Base-by-base conservation (phyloP, 2,113 vertebrate genomes). In the Zosterops pallidus region DNA sequence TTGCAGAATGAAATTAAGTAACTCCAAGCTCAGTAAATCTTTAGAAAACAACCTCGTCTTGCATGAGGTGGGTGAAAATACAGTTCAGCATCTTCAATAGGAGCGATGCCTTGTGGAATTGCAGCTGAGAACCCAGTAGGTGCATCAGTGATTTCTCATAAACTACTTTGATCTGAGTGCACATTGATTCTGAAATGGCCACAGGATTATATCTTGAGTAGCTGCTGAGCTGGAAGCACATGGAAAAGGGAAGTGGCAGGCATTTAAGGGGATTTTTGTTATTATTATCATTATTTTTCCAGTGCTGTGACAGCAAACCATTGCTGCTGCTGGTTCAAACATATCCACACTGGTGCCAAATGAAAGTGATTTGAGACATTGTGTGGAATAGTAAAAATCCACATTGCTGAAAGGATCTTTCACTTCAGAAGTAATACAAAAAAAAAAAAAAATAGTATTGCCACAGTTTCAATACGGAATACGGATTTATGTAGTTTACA, bases 111-210 rank as follows among this genome's bases (percentile, higher is more conserved):
- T 83, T 26, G 62, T 92, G 91, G 89, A 91, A 85, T 35, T 94
- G 68, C 60, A 49, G 3, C 84, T 91, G 75, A 56, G 89, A 89
- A 44, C 63, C 78, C 56, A n/a, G 84, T 17, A 44, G 87, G 55
- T 87, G 55, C 70, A 28, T 29, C 76, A 37, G 80, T 46, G 62
- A 44, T 93, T 92, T 50, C 87, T 69, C 60, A 42, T 50, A 14
- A 83, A 41, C 57, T 12, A 0, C 89, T 96, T 93, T 96, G 92
- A 94, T 95, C 83, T 92, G 84, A 46, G 59, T 82, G 83, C 69
- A 65, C 83, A 95, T 93, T 89, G 96, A 90, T 96, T 82, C 56
- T 82, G 86, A 42, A 90, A 69, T 86, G 91, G 91, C 90, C 90
- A 82, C 77, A 70, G 94, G 93, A 92, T 82, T 50, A 1, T 44